phyloP scores from a whole-genome alignment of 1,140 invertebrate species.

The Tetragonula clypearis region DNA sequence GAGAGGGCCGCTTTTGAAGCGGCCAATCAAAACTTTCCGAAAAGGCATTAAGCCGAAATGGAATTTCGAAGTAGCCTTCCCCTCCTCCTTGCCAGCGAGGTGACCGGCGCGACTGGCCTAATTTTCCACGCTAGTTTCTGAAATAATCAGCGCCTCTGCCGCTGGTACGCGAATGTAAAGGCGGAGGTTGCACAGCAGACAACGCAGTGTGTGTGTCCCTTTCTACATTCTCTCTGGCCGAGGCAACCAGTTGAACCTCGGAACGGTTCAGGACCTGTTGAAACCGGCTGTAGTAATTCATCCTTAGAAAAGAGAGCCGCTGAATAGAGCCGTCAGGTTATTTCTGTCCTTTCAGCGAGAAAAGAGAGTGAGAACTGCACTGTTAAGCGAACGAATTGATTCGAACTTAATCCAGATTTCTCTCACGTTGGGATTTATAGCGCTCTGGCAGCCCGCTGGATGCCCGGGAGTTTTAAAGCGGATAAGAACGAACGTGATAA shows the following conservation, averaged over 20 bases:
- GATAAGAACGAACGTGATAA: neutral
- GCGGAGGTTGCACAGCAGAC: neutral
- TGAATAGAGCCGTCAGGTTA: constrained; percentile 33
- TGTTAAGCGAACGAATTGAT: constrained; percentile 21
- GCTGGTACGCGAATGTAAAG: no score
- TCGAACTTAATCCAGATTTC: constrained; percentile 3
- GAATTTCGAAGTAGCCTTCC: constrained; percentile 45
- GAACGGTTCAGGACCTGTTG: constrained; percentile 47
- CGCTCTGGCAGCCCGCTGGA: no score
- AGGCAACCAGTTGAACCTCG: constrained; percentile 40
- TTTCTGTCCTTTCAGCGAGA: constrained; percentile 17
- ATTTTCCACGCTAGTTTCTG: neutral
- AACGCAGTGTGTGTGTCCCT: neutral
- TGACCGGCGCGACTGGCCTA: neutral
- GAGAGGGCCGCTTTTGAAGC: constrained; percentile 24
- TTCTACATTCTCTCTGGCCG: neutral
- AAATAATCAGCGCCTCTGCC: neutral
- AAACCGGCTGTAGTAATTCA: constrained; percentile 45
- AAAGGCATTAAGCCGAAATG: constrained; percentile 51
- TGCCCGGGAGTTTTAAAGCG: no score
- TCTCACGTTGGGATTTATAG: neutral
- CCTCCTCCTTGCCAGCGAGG: neutral
- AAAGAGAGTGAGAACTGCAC: constrained; percentile 10
- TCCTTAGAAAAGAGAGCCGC: constrained; percentile 17
- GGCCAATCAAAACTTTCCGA: constrained; percentile 53